Evolutionary conservation across 2,888 invertebrate genomes (phyloP), one percentile per base, ranked within the genome.

Genomic region (Erpobdella octoculata): DNA sequence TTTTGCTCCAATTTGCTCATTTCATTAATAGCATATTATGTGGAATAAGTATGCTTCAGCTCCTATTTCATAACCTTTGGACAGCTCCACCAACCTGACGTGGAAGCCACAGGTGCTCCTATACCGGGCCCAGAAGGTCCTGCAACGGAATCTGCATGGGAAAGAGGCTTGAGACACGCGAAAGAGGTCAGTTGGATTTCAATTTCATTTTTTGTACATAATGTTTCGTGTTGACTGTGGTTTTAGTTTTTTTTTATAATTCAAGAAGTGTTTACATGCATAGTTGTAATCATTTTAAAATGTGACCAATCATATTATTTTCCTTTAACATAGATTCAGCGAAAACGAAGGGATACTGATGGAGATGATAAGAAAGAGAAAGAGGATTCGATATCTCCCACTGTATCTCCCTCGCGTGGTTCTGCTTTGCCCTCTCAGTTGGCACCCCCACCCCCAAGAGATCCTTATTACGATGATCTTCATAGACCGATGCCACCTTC

Each of bases 111-210:
- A 9, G 4, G 21, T 62, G 62, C 35, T 33, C n/a, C 35, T n/a
- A n/a, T n/a, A 6, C 6, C 33, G 28, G 62, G 31, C 33, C 31
- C n/a, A 35, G 62, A 35, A 8, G 76, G 76, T 21, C 79, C 81
- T 5, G 79, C 78, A 15, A 75, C 78, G 53, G 95, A 96, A 85
- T 91, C 93, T 46, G 93, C 96, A 0, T 96, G 96, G 96, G 96
- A 96, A 82, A 86, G 96, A 68, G 96, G 95, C 0, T 85, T 96
- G 67, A 86, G 94, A 38, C 93, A 95, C 67, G 96, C 96, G 35
- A 96, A 96, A 84, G 95, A 96, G 87, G 82, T 75, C 62, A 18
- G 58, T n/a, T n/a, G n/a, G n/a, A n/a, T n/a, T n/a, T n/a, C n/a
- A n/a, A n/a, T n/a, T n/a, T n/a, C n/a, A n/a, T n/a, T n/a, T n/a